Conservation (phyloP, 1,140 invertebrate species). For the Eumaeus atala region DNA sequence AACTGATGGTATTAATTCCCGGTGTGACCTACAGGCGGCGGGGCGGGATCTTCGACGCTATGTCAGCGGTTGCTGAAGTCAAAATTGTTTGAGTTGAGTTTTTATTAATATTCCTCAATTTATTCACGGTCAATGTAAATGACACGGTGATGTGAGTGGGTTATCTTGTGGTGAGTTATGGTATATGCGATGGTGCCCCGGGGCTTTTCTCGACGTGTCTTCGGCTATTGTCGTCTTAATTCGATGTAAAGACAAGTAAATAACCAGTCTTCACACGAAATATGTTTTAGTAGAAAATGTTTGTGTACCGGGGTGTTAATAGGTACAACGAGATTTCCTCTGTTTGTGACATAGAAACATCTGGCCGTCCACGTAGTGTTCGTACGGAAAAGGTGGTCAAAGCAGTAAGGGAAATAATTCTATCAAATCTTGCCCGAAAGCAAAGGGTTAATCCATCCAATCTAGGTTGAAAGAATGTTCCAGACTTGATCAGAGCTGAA, state of each 20-base stretch:
- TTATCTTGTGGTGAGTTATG: neutral
- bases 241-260: neutral
- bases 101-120: neutral
- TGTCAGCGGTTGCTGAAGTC: neutral
- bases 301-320: too few species aligned
- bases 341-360: too few species aligned
- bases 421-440: too few species aligned
- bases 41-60: neutral
- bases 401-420: too few species aligned
- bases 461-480: too few species aligned
- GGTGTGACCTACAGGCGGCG: neutral
- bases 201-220: conserved; percentile 1
- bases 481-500: too few species aligned
- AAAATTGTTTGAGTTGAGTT: neutral
- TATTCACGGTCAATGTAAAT: neutral
- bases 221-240: neutral
- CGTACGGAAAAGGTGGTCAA: too few species aligned
- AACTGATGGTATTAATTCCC: neutral
- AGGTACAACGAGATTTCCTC: too few species aligned
- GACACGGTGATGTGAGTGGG: neutral
- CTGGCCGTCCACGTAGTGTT: too few species aligned
- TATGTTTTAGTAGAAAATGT: too few species aligned
- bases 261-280: too few species aligned
- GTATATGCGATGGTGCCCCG: neutral
- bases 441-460: too few species aligned